A percentile compares a stretch with the other conserved stretches of the same genome.
Evolutionary conservation across 2,888 invertebrate genomes (phyloP).

Genomic region (Heteromyza rotundicornis): DNA sequence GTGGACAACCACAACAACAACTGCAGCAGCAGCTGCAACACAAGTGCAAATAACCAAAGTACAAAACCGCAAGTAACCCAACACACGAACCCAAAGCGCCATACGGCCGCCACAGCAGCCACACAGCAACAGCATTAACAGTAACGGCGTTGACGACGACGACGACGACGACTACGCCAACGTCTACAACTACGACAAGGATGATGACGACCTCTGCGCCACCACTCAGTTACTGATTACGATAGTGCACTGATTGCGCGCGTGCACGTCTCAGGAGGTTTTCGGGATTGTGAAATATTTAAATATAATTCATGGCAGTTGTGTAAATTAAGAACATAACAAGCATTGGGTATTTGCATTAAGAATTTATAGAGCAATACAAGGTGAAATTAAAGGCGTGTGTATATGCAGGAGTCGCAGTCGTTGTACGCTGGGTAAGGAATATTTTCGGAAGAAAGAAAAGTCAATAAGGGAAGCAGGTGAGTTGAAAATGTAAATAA

Average conservation of each 20-base stretch:
- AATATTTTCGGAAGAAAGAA: too few species aligned
- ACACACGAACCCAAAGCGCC: constrained; percentile 10
- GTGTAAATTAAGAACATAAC: constrained; percentile 21
- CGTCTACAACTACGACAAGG: too few species aligned
- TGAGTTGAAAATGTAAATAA: too few species aligned
- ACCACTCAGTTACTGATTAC: background rate
- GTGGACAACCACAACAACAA: constrained; percentile 5
- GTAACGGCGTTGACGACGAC: too few species aligned
- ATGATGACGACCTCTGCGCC: background rate
- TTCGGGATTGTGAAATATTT: constrained; percentile 18
- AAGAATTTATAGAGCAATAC: constrained; percentile 4
- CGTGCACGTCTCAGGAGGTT: background rate
- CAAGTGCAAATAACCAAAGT: constrained; percentile 30
- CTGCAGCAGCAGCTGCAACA: constrained; percentile 17
- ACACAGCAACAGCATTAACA: background rate
- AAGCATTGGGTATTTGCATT: constrained; percentile 27
- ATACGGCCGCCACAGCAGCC: background rate
- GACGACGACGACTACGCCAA: too few species aligned
- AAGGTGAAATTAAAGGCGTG: too few species aligned
- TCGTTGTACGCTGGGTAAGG: too few species aligned
- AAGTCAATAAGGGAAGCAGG: too few species aligned
- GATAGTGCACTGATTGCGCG: constrained; percentile 22
- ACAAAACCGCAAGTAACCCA: constrained; percentile 30
- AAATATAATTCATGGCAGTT: constrained; percentile 1
- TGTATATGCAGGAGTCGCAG: too few species aligned